Evolutionary conservation across 2,113 vertebrate species (phyloP).

Genomic region (Nothobranchius kuhntae): DNA sequence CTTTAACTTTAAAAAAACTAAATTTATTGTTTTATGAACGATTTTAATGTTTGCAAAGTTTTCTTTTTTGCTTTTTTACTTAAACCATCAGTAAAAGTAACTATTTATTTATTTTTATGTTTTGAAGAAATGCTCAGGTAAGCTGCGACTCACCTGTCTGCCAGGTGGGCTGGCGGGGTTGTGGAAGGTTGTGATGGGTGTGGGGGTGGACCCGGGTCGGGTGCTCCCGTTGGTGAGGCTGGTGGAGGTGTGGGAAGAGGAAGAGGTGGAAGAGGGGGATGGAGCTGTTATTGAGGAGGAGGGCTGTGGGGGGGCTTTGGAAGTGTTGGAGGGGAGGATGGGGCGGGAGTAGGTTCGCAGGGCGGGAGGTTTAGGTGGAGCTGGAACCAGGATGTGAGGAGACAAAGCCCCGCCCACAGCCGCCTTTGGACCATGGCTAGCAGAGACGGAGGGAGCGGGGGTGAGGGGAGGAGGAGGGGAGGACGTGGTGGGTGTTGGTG

Average conservation of each 20-base stretch:
- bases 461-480: conserved; percentile 71
- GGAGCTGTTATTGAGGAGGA: background rate
- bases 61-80: too few relatives aligned
- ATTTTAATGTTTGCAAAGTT: too few relatives aligned
- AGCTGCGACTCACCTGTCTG: conserved; percentile 69
- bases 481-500: conserved; percentile 54
- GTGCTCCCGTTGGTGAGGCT: conserved; percentile 73
- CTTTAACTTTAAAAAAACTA: too few relatives aligned
- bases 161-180: conserved; percentile 75
- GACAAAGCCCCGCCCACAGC: background rate
- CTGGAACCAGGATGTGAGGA: conserved; percentile 53
- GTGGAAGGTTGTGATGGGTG: conserved; percentile 79
- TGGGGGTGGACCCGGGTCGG: conserved; percentile 50
- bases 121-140: too few relatives aligned
- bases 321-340: conserved; percentile 46
- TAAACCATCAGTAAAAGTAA: too few relatives aligned
- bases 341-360: conserved; percentile 68
- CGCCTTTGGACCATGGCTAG: conserved; percentile 31
- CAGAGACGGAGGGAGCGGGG: conserved; percentile 56
- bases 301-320: conserved; percentile 28
- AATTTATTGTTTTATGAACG: too few relatives aligned
- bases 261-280: conserved; percentile 14
- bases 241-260: conserved; percentile 47
- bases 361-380: conserved; percentile 61
- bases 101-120: too few relatives aligned